Base-by-base conservation (phyloP, 2,888 invertebrate species). In the Sinopyrophorus schimmeli region DNA sequence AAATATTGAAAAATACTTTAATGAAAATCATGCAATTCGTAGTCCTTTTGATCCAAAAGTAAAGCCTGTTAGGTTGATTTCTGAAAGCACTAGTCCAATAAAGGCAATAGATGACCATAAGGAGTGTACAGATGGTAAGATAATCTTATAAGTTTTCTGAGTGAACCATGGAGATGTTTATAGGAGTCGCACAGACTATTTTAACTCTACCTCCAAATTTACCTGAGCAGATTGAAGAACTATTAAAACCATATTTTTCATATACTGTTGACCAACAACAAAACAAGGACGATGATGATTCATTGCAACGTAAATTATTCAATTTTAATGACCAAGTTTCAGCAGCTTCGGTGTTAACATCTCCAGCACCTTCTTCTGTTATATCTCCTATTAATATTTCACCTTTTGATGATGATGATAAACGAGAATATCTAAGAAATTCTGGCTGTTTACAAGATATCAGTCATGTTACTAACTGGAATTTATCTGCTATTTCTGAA, bases 101-200 rank as follows among this genome's bases (percentile, higher is more conserved):
- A 48, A 40, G 18, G 9, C 14, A 14, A 12, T 23, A 14, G 23
- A 35, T 12, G 20, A 42, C 26, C 9, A 7, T 3, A 39, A 43
- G 21, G 16, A 44, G 12, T 4, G 28, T 9, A 32, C 21, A 3
- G 26, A 46, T 24, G 39, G 53, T 53, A 46, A 53, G 20, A 16
- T 3, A 11, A 20, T 42, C 23, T 30, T 62, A 60, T 59, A 68
- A 71, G 57, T 55, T 61, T 46, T 23, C 52, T 62, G 31, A 16
- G 7, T 30, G 31, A n/a, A 7, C 34, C n/a, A n/a, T n/a, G n/a
- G n/a, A n/a, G n/a, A n/a, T n/a, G n/a, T 37, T 41, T 34, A 48
- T 63, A 84, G 85, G 76, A 70, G 80, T 79, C 74, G 77, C 80
- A 24, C 86, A 87, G 72, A 87, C 86, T 16, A 69, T 79, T 46